Conservation (phyloP, 2,113 vertebrate species). For the Fukomys damarensis region DNA sequence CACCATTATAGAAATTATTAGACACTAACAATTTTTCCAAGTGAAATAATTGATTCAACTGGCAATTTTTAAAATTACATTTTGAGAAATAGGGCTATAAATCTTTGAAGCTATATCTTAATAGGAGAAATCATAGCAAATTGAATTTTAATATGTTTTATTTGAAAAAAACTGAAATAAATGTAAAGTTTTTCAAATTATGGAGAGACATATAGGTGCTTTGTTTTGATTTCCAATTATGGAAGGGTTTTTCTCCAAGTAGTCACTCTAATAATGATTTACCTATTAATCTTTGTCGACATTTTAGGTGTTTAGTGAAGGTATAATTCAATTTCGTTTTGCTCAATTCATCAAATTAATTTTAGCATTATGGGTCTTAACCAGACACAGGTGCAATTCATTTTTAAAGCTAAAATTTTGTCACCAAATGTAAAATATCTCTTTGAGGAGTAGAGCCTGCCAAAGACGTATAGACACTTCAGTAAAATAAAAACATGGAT, state of each 20-base stretch:
- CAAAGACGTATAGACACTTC: not conserved
- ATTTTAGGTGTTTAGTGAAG: conserved; percentile 31
- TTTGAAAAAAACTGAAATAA: conserved; percentile 53
- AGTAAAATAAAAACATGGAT: not conserved
- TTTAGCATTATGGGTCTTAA: conserved; percentile 32
- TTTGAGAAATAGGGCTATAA: conserved; percentile 49
- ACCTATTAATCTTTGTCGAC: conserved; percentile 13
- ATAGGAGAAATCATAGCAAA: not conserved
- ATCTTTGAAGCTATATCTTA: not conserved
- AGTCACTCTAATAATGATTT: not conserved
- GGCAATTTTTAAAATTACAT: conserved; percentile 28
- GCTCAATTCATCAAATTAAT: conserved; percentile 21
- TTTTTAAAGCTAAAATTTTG: not conserved
- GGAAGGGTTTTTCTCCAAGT: not conserved
- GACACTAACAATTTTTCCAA: not conserved
- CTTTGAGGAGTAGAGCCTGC: not conserved
- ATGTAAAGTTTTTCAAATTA: not conserved
- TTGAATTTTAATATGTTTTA: conserved; percentile 25
- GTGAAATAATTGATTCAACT: conserved; percentile 3
- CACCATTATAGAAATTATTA: not conserved
- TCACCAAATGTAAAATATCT: not conserved
- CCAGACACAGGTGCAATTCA: not conserved
- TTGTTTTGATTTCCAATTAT: conserved; percentile 53
- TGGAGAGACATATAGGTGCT: not conserved
- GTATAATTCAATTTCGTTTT: conserved; percentile 30